A percentile compares a stretch with the other conserved stretches of the same genome.
Conservation (phyloP, 2,113 vertebrate genomes). For the Trichomycterus rosablanca region DNA sequence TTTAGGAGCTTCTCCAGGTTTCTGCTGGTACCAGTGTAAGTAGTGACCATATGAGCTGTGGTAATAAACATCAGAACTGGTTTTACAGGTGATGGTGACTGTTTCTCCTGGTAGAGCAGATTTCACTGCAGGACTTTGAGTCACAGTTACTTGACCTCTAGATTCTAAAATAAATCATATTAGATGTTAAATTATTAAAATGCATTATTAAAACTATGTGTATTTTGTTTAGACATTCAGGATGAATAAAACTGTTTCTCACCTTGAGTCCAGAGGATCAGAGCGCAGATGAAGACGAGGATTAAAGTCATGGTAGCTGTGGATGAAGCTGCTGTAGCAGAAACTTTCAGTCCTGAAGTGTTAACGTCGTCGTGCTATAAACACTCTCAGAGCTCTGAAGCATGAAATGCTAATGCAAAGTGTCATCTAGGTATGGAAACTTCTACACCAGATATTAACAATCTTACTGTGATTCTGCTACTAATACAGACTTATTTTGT, state of each 20-base stretch:
- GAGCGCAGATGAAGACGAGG: constrained; percentile 26
- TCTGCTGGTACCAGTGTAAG: constrained; percentile 49
- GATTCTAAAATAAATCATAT: background rate
- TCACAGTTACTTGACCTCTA: constrained; percentile 27
- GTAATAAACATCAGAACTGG: background rate
- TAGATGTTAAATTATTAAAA: background rate
- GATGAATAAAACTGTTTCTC: background rate
- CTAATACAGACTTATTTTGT: background rate
- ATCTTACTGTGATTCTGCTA: background rate
- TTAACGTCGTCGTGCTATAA: constrained; percentile 9
- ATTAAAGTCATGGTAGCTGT: background rate
- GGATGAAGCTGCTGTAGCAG: constrained; percentile 9
- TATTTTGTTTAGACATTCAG: background rate
- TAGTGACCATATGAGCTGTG: background rate
- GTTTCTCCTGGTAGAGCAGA: constrained; percentile 38
- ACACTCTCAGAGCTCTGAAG: constrained; percentile 7
- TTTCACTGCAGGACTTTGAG: constrained; percentile 41
- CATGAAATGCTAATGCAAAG: background rate
- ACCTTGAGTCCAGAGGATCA: constrained; percentile 28
- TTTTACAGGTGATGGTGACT: constrained; percentile 12
- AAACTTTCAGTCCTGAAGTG: constrained; percentile 21
- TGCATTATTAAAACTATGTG: background rate
- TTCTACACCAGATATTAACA: background rate
- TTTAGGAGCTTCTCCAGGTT: constrained; percentile 53
- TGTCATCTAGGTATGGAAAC: background rate